These are phyloP conservation scores for Ptilorrhoa leucosticta DNA, from an alignment of 2,113 vertebrate genomes.

Conservation along the genomic window DNA sequence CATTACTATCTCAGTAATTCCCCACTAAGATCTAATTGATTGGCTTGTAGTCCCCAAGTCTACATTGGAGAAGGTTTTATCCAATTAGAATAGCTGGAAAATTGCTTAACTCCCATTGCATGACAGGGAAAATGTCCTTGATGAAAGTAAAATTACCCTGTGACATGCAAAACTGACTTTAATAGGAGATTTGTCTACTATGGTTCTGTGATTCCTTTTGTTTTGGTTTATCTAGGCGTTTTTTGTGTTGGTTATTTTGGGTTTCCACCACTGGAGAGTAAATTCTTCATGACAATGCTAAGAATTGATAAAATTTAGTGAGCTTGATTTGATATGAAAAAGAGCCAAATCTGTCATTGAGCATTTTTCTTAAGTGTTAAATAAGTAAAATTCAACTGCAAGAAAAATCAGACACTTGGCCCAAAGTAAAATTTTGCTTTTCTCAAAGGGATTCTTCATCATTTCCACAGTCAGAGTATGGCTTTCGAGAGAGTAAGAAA, in stretches of 20 bases:
- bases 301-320: neutral
- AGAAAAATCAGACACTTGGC: neutral
- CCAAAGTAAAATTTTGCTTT: neutral
- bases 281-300: neutral
- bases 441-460: neutral
- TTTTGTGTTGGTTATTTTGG: neutral
- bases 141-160: neutral
- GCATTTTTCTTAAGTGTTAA: neutral
- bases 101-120: slow-evolving; percentile 3
- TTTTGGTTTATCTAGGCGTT: neutral
- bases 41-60: neutral
- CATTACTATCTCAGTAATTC: slow-evolving; percentile 28
- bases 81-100: slow-evolving; percentile 15
- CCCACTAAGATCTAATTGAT: slow-evolving; percentile 35
- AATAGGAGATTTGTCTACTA: neutral
- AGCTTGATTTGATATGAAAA: neutral
- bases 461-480: slow-evolving; percentile 5
- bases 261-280: neutral
- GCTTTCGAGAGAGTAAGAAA: neutral
- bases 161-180: neutral
- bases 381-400: neutral
- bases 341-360: neutral
- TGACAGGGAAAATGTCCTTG: neutral
- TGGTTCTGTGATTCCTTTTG: neutral
- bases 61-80: neutral